Evolutionary conservation across 2,113 vertebrate species (phyloP).

Genomic region (Heterochromis multidens): DNA sequence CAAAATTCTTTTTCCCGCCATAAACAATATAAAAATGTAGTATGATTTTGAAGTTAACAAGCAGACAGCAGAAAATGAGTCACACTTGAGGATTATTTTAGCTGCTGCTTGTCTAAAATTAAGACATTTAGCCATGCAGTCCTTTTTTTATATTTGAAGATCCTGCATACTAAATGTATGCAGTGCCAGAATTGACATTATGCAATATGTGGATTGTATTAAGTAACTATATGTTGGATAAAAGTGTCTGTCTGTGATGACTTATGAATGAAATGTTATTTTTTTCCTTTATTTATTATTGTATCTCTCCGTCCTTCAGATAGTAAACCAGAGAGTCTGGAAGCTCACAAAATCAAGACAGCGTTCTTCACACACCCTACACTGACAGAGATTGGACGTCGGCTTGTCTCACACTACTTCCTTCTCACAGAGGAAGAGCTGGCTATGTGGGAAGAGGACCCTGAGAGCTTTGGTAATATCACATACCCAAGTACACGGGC

Average conservation of each 20-base stretch:
- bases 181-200: not conserved
- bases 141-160: not conserved
- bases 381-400: conserved; percentile 89
- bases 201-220: not conserved
- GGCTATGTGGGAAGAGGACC: conserved; percentile 98
- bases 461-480: conserved; percentile 91
- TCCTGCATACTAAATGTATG: not conserved
- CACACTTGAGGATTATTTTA: not conserved
- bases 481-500: not conserved
- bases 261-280: not conserved
- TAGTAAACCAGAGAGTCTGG: conserved; percentile 91
- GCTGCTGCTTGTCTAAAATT: not conserved
- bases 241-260: not conserved
- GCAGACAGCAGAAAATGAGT: not conserved
- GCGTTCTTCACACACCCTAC: conserved; percentile 94
- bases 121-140: not conserved
- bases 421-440: conserved; percentile 92
- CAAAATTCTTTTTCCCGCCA: not conserved
- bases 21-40: not conserved
- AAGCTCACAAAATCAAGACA: conserved; percentile 94
- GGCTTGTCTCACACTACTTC: conserved; percentile 95
- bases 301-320: conserved; percentile 69
- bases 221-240: not conserved
- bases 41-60: not conserved
- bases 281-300: not conserved